These are phyloP conservation scores for Masnerella sp. DNA, from an alignment of 2,888 invertebrate genomes.

Conservation along the genomic window DNA sequence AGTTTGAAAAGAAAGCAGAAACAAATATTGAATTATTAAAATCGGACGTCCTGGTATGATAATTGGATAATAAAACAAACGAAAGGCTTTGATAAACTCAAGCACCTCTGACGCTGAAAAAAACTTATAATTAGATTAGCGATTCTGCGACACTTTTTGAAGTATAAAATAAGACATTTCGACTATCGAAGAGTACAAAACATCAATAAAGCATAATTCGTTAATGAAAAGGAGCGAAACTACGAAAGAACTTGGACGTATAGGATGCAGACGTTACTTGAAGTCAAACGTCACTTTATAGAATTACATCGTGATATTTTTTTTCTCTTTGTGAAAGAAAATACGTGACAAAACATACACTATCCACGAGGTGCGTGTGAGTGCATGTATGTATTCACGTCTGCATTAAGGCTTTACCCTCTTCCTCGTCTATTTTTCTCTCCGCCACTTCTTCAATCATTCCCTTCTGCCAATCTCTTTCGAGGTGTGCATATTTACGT, in stretches of 20 bases:
- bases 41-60: too few relatives aligned
- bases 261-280: background rate
- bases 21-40: too few relatives aligned
- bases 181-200: too few relatives aligned
- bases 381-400: constrained; percentile 3
- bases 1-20: too few relatives aligned
- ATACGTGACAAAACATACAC: constrained; percentile 1
- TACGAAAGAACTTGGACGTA: too few relatives aligned
- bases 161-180: too few relatives aligned
- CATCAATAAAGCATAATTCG: too few relatives aligned
- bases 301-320: constrained; percentile 15
- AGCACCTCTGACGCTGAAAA: too few relatives aligned
- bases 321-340: constrained; percentile 6
- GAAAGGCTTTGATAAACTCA: too few relatives aligned
- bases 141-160: too few relatives aligned
- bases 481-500: constrained; percentile 57
- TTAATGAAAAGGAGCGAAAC: background rate
- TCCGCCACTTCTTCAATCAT: constrained; percentile 51
- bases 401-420: constrained; percentile 27
- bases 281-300: constrained; percentile 1
- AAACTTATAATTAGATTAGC: too few relatives aligned
- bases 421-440: constrained; percentile 40
- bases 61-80: too few relatives aligned
- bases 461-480: constrained; percentile 52
- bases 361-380: background rate